Evolutionary conservation across 2,113 vertebrate genomes (phyloP).

Genomic region (Edolisoma coerulescens): DNA sequence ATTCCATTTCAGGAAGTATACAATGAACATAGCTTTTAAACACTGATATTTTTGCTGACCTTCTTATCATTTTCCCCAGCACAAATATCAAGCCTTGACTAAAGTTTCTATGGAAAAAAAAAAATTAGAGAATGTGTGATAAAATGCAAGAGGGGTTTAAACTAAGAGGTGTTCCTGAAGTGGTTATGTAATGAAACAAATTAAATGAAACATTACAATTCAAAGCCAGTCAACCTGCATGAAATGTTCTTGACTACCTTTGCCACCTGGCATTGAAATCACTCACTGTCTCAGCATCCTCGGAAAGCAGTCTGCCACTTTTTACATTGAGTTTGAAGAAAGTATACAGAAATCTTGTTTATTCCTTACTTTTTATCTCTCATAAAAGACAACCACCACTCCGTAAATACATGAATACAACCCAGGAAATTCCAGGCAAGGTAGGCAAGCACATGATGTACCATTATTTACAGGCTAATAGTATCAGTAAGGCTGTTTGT

Average conservation of each 20-base stretch:
- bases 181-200: not conserved
- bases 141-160: not conserved
- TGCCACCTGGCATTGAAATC: not conserved
- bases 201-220: not conserved
- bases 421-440: not conserved
- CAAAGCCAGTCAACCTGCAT: not conserved
- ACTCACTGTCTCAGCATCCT: not conserved
- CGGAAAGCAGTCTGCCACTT: not conserved
- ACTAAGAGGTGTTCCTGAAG: not conserved
- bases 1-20: not conserved
- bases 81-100: not conserved
- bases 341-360: too few relatives aligned
- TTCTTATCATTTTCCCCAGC: not conserved
- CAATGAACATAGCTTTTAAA: not conserved
- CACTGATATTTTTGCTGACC: not conserved
- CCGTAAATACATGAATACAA: not conserved
- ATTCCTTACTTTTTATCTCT: not conserved
- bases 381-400: not conserved
- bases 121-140: not conserved
- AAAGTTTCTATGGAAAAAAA: not conserved
- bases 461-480: not conserved
- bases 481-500: not conserved
- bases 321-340: not conserved
- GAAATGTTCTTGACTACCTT: not conserved
- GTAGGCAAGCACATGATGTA: not conserved